Conservation (phyloP, 2,888 invertebrate species). For the Chouioia cunea region DNA sequence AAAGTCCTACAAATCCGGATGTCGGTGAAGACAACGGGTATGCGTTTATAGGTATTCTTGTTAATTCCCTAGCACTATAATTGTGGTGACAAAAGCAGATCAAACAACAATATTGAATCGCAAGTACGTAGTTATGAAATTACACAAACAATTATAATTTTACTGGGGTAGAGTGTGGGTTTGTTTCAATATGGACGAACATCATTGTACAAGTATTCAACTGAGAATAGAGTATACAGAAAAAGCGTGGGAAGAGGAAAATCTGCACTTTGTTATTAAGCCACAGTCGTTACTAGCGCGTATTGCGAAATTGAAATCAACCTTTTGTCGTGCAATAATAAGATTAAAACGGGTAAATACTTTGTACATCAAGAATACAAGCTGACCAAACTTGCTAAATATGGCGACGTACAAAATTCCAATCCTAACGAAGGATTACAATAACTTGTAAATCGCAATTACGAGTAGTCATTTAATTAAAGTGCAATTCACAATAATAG, state of each 20-base stretch:
- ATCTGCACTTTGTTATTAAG: too few species aligned
- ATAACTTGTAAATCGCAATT: conserved; percentile 33
- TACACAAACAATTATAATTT: too few species aligned
- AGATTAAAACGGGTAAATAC: conserved; percentile 37
- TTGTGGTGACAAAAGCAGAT: too few species aligned
- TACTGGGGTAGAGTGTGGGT: too few species aligned
- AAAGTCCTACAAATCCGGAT: too few species aligned
- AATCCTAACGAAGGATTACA: conserved; percentile 2
- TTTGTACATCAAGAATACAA: conserved; percentile 19
- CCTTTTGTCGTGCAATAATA: conserved; percentile 39
- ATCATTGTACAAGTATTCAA: background rate
- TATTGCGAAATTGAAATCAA: conserved; percentile 29
- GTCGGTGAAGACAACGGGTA: too few species aligned
- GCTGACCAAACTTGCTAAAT: conserved; percentile 2
- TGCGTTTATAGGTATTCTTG: too few species aligned
- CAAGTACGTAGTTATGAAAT: too few species aligned
- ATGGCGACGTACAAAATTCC: conserved; percentile 13
- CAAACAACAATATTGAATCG: too few species aligned
- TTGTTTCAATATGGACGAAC: too few species aligned
- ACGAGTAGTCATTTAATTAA: conserved; percentile 7
- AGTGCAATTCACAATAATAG: conserved; percentile 39
- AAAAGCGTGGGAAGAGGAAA: too few species aligned
- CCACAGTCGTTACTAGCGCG: background rate
- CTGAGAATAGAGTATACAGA: background rate
- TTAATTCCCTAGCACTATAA: too few species aligned